Percentiles rank a stretch among this genome's conserved stretches.
Evolutionary conservation across 2,797 vertebrate genomes (phyloP).

Genomic region (Gadopsis marmoratus): DNA sequence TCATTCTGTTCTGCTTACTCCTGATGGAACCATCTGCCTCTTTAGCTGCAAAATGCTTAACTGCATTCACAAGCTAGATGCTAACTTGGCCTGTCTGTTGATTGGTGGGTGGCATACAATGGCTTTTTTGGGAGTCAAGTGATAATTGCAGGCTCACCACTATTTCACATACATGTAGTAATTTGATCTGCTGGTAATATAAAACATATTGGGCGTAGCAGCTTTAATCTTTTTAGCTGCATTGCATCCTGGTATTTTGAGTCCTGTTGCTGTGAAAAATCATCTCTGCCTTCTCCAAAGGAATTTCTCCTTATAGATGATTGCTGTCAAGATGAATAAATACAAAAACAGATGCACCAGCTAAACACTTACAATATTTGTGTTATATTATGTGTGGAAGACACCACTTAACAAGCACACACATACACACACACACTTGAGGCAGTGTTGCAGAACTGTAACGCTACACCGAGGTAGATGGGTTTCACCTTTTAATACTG

Average conservation of each 20-base stretch:
- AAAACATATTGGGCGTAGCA: too few species aligned
- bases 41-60: too few species aligned
- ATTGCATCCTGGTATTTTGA: not conserved
- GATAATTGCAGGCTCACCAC: too few species aligned
- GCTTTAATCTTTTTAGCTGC: not conserved
- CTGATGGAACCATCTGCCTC: too few species aligned
- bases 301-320: not conserved
- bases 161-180: not conserved
- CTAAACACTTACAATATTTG: conserved; percentile 10
- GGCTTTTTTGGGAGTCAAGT: too few species aligned
- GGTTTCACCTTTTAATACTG: conserved; percentile 48
- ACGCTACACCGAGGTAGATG: conserved; percentile 34
- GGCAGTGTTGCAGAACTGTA: conserved; percentile 14
- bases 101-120: too few species aligned
- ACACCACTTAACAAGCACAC: conserved; percentile 17
- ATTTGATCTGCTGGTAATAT: not conserved
- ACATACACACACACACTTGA: conserved; percentile 19
- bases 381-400: not conserved
- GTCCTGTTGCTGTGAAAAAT: not conserved
- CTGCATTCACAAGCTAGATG: too few species aligned
- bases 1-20: too few species aligned
- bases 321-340: conserved; percentile 10
- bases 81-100: too few species aligned
- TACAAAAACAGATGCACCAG: not conserved
- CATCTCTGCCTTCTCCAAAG: not conserved